Percentiles rank a stretch among this genome's conserved stretches.
phyloP scores from a whole-genome alignment of 1,140 invertebrate species.

The Diachasma alloeum region DNA sequence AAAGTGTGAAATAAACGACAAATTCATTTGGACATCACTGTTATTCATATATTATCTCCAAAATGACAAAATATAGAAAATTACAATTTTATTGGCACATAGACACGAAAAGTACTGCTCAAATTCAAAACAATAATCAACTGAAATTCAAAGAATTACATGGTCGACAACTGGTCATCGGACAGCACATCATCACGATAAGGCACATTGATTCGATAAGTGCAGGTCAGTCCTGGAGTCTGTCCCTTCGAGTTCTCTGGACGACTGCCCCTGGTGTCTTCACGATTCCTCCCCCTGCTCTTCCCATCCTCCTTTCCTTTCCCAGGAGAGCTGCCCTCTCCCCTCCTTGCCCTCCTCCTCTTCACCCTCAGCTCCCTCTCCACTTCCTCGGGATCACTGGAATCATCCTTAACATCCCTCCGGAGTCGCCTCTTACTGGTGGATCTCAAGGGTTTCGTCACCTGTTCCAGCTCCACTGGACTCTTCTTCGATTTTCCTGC shows the following conservation, averaged over 20 bases:
- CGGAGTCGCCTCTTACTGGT: neutral
- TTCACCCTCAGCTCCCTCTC: neutral
- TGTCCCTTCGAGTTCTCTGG: neutral
- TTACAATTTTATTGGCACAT: no score
- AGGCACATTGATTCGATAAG: constrained; percentile 25
- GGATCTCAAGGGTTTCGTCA: neutral
- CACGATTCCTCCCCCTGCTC: neutral
- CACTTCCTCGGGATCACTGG: neutral
- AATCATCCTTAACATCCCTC: neutral
- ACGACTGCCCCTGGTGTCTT: neutral
- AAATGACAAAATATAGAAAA: no score
- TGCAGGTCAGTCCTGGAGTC: constrained; percentile 1
- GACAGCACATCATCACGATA: constrained; percentile 33
- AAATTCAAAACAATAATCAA: no score
- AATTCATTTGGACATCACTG: no score
- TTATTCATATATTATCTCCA: no score
- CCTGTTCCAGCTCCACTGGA: neutral
- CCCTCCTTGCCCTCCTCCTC: neutral
- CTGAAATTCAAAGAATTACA: neutral
- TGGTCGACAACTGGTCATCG: constrained; percentile 37
- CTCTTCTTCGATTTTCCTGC: neutral
- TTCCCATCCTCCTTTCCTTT: neutral
- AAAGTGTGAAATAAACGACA: no score
- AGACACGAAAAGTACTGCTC: no score
- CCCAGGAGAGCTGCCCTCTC: neutral